phyloP scores from a whole-genome alignment of 2,888 invertebrate species.

The Junonia oenone region DNA sequence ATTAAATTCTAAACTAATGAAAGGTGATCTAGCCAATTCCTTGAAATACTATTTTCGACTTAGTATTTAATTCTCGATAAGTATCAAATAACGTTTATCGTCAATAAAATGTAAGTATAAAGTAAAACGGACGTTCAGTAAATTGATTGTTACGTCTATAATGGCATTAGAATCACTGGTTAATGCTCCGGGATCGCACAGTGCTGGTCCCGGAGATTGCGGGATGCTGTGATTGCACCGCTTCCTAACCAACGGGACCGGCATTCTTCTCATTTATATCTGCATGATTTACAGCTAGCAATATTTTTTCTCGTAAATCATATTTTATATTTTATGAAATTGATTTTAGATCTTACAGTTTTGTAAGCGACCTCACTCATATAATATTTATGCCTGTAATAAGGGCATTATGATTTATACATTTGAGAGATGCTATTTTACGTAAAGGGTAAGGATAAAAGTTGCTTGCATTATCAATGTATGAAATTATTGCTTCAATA shows the following conservation, averaged over 20 bases:
- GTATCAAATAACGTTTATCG: background rate
- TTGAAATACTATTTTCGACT: too few species aligned
- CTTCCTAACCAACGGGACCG: slow-evolving; percentile 54
- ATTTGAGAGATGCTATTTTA: background rate
- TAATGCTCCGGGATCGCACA: slow-evolving; percentile 36
- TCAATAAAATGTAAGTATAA: background rate
- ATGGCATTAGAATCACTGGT: slow-evolving; percentile 1
- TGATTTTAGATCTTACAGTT: slow-evolving; percentile 10
- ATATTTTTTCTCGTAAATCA: slow-evolving; percentile 31
- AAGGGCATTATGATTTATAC: background rate
- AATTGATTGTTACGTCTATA: background rate
- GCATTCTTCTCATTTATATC: slow-evolving; percentile 43
- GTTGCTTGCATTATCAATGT: background rate
- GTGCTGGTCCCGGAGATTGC: slow-evolving; percentile 41
- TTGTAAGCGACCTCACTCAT: background rate
- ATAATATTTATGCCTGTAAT: background rate
- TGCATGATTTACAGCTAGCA: slow-evolving; percentile 26
- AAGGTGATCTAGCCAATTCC: too few species aligned
- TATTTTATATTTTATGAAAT: slow-evolving; percentile 26
- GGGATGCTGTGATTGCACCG: slow-evolving; percentile 49
- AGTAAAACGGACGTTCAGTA: background rate
- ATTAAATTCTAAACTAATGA: too few species aligned
- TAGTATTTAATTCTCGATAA: too few species aligned
- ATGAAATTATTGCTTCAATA: background rate
- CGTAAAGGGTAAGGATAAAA: background rate